Base-by-base conservation (phyloP, 2,888 invertebrate species). In the Timandra comae region DNA sequence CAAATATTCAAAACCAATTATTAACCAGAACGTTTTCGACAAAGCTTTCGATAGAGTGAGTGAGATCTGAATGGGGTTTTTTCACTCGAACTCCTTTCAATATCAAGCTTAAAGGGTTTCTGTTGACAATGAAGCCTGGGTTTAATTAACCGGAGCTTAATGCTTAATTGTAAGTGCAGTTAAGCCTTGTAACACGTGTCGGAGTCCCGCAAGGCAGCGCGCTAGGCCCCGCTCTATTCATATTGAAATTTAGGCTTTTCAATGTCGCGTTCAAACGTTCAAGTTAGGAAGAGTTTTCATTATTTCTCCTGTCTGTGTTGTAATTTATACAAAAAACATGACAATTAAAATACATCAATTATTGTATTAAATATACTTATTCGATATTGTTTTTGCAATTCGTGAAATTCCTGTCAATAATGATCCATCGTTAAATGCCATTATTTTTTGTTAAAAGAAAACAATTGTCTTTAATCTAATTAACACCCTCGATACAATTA, bases 101-200 rank as follows among this genome's bases (percentile, higher is more conserved):
- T 79, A 78, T 74, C 71, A 66, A 63, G 67, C 65, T 77, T 70
- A 77, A 77, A 79, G 77, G 80, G 78, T 67, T 65, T 69, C 65
- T 49, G 46, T 71, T 71, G 76, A 79, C 78, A 79, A 81, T 77
- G 70, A 72, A 65, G 67, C 63, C 69, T 61, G 68, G 63, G 81
- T 75, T 84, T 81, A 84, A 84, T 84, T 84, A 84, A 81, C 79
- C 80, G 75, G 66, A 65, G 77, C 72, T 81, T 81, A 74, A 80
- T 74, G 78, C 79, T 80, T 80, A 80, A 81, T 84, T 84, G 78
- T 81, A 69, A 80, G 78, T 75, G 73, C 73, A 72, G 76, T 76
- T 81, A 78, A 84, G 78, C 82, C 63, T 60, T 45, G 60, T 63
- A 71, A 82, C 84, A 84, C 84, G 84, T 81, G 84, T 82, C 73